Conservation (phyloP, 2,113 vertebrate genomes). For the Trichomycterus rosablanca region DNA sequence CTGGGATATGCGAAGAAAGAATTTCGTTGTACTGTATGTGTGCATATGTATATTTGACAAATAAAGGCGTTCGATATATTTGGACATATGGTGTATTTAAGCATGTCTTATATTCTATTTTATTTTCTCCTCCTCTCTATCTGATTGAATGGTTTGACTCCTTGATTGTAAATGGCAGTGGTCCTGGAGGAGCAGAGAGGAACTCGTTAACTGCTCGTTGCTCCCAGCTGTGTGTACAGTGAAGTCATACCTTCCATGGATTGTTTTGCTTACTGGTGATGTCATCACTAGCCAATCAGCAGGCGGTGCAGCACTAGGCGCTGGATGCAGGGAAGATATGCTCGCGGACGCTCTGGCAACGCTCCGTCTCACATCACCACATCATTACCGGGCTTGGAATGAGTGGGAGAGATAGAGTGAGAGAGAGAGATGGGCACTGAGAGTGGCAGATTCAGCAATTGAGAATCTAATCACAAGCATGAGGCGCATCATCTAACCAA, state of each 20-base stretch:
- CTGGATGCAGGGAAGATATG: slow-evolving; percentile 34
- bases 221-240: slow-evolving; percentile 62
- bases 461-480: slow-evolving; percentile 32
- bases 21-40: no score
- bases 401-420: slow-evolving; percentile 3
- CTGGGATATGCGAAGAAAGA: no score
- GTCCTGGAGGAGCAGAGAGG: slow-evolving; percentile 41
- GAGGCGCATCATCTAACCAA: slow-evolving; percentile 21
- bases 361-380: slow-evolving; percentile 54
- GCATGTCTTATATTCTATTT: no score
- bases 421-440: background rate
- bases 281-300: slow-evolving; percentile 75
- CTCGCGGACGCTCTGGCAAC: slow-evolving; percentile 49
- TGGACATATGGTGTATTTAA: no score
- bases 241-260: slow-evolving; percentile 71
- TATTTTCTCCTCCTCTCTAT: no score
- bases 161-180: slow-evolving; percentile 64
- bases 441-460: slow-evolving; percentile 2
- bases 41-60: no score
- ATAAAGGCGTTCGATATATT: no score
- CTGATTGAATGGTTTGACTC: slow-evolving; percentile 45
- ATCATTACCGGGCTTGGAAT: slow-evolving; percentile 26
- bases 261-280: slow-evolving; percentile 69
- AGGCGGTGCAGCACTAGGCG: slow-evolving; percentile 52
- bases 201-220: slow-evolving; percentile 47